These are phyloP conservation scores for Glandiceps talaboti DNA, from an alignment of 53 echinoderm and acorn worm species.

Conservation along the genomic window DNA sequence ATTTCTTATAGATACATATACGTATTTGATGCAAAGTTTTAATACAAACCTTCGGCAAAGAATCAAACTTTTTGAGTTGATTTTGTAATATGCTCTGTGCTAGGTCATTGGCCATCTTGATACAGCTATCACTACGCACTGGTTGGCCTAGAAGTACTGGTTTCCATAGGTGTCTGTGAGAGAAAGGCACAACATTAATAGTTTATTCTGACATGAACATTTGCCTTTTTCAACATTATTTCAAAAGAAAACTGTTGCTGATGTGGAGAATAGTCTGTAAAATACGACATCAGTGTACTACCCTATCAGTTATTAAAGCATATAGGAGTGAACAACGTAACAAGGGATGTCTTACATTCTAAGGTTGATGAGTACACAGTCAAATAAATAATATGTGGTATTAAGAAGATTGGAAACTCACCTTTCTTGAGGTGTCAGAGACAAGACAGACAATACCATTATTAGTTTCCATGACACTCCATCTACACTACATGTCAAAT, in stretches of 20 bases:
- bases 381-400: background rate
- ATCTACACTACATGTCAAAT: constrained; percentile 32
- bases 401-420: background rate
- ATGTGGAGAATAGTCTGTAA: too few relatives aligned
- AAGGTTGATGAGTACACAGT: background rate
- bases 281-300: too few relatives aligned
- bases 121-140: background rate
- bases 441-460: constrained; percentile 29
- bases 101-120: background rate
- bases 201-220: too few relatives aligned
- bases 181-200: background rate
- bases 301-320: too few relatives aligned
- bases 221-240: too few relatives aligned
- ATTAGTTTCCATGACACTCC: constrained; percentile 55
- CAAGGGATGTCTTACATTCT: background rate
- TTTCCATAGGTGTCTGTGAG: background rate
- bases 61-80: too few relatives aligned
- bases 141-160: background rate
- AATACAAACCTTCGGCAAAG: background rate
- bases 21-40: too few relatives aligned
- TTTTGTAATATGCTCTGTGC: background rate
- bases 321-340: too few relatives aligned
- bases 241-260: too few relatives aligned
- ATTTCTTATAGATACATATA: too few relatives aligned
- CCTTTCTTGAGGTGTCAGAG: constrained; percentile 20